Evolutionary conservation across 2,113 vertebrate species (phyloP), one percentile per base, ranked within the genome.

Genomic region (Ramphastos sulfuratus): DNA sequence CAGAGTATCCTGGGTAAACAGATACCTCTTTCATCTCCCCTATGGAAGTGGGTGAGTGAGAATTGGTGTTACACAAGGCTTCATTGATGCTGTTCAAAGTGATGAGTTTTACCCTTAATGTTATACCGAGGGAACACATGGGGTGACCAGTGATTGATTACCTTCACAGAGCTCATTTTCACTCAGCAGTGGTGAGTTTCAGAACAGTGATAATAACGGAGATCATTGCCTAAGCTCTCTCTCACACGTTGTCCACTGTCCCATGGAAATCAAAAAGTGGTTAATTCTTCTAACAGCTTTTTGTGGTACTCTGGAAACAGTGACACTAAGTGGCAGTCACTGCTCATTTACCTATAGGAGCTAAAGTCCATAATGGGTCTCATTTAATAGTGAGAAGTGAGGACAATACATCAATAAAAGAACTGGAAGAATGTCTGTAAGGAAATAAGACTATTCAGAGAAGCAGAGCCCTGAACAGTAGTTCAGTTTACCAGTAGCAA

Each of bases 101-200:
- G 91, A 76, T 85, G 89, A 88, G 85, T 93, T 94, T 88, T 85
- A 95, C 85, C 66, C 93, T 95, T 91, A 88, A 85, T 92, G 80
- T 86, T 94, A 94, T 78, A 91, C 31, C 3, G 73, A 96, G 80
- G 93, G 82, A 95, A 59, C 82, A 78, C 93, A 90, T 72, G 91
- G 78, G 93, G 91, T 93, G 91, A 86, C 87, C 90, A 83, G 77
- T 46, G 90, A 95, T 81, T 95, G 87, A 95, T 95, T 92, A 90
- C 89, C 92, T 93, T 93, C 96, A 93, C 80, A 94, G 94, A 95
- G 88, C 93, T 94, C 82, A 95, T 92, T 94, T 96, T 94, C 93
- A 52, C 94, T 70, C 80, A 88, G 94, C 82, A 56, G 94, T 92
- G 59, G 80, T 92, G 95, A 93, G 73, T 94, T 94, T 95, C 85